Evolutionary conservation across 2,113 vertebrate species (phyloP).

Genomic region (Todiramphus chloris): DNA sequence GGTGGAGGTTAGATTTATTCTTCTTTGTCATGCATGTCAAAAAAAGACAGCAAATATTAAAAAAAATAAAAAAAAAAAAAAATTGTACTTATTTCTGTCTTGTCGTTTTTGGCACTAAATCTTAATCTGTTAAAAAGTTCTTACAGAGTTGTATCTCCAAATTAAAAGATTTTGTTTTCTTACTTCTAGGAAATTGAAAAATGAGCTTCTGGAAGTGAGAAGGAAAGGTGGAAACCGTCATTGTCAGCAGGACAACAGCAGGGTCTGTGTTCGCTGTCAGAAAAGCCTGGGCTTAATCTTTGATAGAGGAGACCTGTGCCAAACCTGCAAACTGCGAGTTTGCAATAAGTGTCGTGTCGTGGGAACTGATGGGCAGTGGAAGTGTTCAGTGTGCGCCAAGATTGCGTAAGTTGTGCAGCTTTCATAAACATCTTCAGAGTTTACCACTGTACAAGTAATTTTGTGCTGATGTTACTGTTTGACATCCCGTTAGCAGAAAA

Average conservation of each 20-base stretch:
- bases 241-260: slow-evolving; percentile 74
- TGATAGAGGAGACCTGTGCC: slow-evolving; percentile 86
- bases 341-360: slow-evolving; percentile 81
- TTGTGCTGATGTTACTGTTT: background rate
- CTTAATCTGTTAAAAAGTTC: background rate
- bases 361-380: slow-evolving; percentile 76
- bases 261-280: slow-evolving; percentile 87
- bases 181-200: slow-evolving; percentile 87
- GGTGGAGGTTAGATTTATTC: background rate
- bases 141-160: background rate
- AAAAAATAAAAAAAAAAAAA: background rate
- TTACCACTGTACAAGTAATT: fast-evolving
- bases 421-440: fast-evolving
- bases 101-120: background rate
- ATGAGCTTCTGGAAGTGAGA: slow-evolving; percentile 91
- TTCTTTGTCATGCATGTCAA: background rate
- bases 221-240: slow-evolving; percentile 77
- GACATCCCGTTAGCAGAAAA: background rate
- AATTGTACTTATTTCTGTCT: background rate
- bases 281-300: slow-evolving; percentile 89
- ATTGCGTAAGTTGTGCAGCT: slow-evolving; percentile 83
- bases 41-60: background rate
- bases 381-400: slow-evolving; percentile 89
- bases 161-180: background rate
- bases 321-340: slow-evolving; percentile 81